Evolutionary conservation across 2,797 vertebrate genomes (phyloP), one percentile per base, ranked within the genome.

Genomic region (Scleropages formosus): DNA sequence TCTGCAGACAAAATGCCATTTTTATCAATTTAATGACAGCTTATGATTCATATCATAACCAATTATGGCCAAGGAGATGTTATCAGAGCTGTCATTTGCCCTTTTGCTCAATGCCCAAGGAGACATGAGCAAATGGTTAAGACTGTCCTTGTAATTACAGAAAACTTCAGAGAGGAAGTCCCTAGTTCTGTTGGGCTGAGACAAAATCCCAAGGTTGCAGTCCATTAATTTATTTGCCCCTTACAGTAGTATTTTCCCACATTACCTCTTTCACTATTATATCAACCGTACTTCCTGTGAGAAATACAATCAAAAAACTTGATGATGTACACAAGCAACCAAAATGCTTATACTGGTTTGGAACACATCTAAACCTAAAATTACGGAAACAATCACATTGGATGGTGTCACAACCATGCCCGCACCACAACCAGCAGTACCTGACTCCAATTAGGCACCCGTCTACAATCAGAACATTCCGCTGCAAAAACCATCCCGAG

Each of bases 251-350:
- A 68, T 81, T 82, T 79, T 83, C 84, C 82, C 75, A 83, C 83
- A 81, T 88, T 82, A 78, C 79, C 78, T 77, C 82, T 80, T 82
- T 60, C 75, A 78, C 75, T 63, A 77, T 82, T 81, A 79, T 86
- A 92, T 92, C 88, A 88, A 85, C 90, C 89, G 90, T 86, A 86
- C 86, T 90, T 88, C 90, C 86, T 84, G 86, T 85, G 86, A 85
- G 85, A 91, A 91, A 92, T 86, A 80, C 82, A 91, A 91, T 89
- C 82, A 89, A 86, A 88, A 85, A 80, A 83, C 82, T 39, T 89
- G 88, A 92, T 91, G 88, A 84, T 82, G 81, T 86, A 87, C 86
- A 86, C 76, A 47, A 77, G 82, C 83, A 80, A 27, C 84, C 49
- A 83, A 82, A 82, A 79, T 88, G 89, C 88, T 92, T 89, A 91